A percentile compares a stretch with the other conserved stretches of the same genome.
Evolutionary conservation across 2,888 invertebrate genomes (phyloP).

Genomic region (Nomada fabriciana): DNA sequence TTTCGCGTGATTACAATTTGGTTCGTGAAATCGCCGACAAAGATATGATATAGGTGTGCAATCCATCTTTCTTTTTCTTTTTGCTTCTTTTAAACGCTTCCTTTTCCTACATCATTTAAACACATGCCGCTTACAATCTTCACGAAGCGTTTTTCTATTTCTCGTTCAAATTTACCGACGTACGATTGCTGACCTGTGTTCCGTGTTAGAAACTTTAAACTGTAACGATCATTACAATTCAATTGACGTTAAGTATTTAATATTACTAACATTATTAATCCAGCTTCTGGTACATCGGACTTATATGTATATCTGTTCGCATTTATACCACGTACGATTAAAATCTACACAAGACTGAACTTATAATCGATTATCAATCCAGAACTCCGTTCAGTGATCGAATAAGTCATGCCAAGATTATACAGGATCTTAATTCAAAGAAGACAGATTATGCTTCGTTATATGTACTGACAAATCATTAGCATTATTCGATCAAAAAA

Average conservation of each 20-base stretch:
- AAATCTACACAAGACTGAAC: constrained; percentile 26
- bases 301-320: constrained; percentile 6
- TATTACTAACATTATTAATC: constrained; percentile 26
- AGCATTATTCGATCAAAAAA: constrained; percentile 23
- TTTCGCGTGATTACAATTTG: constrained; percentile 8
- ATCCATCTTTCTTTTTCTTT: neutral
- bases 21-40: constrained; percentile 35
- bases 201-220: constrained; percentile 11
- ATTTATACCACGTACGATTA: constrained; percentile 5
- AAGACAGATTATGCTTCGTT: neutral
- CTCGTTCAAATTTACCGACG: neutral
- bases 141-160: no score
- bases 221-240: constrained; percentile 30
- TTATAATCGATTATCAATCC: neutral
- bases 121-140: constrained; percentile 14
- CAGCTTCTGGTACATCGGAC: constrained; percentile 4
- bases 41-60: constrained; percentile 30
- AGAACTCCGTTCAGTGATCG: constrained; percentile 18
- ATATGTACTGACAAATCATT: neutral
- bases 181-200: constrained; percentile 10
- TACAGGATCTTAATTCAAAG: neutral
- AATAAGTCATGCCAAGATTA: neutral
- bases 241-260: constrained; percentile 56
- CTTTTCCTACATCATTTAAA: constrained; percentile 14
- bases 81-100: no score